A percentile compares a stretch with the other conserved stretches of the same genome.
These are phyloP conservation scores for Metaphire vulgaris DNA, from an alignment of 1,140 invertebrate species.

Conservation along the genomic window DNA sequence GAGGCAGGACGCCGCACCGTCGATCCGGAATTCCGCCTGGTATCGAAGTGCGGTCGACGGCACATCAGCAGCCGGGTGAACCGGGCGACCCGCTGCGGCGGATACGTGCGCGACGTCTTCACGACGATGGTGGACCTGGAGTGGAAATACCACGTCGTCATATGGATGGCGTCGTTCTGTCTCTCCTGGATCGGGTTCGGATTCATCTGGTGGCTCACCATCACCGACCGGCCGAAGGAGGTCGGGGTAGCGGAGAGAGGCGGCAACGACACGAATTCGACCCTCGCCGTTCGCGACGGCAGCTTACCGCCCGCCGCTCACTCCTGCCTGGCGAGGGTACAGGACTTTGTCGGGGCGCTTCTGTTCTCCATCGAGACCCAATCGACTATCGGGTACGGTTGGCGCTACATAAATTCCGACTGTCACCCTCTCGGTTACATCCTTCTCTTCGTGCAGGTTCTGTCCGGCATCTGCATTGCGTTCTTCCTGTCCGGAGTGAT, in stretches of 20 bases:
- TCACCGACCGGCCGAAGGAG: neutral
- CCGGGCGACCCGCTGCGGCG: neutral
- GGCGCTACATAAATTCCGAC: slow-evolving; percentile 60
- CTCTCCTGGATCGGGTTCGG: neutral
- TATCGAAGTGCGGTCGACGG: neutral
- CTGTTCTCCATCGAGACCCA: slow-evolving; percentile 50
- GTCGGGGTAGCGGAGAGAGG: neutral
- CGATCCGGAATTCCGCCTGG: neutral
- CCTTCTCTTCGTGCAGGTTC: slow-evolving; percentile 26
- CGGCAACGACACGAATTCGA: neutral
- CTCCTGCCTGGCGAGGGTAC: slow-evolving; percentile 37
- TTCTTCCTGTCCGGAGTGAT: slow-evolving; percentile 28
- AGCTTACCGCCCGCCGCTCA: slow-evolving; percentile 8
- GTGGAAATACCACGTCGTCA: neutral
- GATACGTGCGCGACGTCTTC: neutral
- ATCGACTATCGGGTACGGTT: slow-evolving; percentile 49
- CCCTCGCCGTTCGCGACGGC: neutral
- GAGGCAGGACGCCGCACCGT: neutral
- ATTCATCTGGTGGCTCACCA: neutral
- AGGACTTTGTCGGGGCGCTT: slow-evolving; percentile 35
- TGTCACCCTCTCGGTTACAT: slow-evolving; percentile 23
- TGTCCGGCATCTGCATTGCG: slow-evolving; percentile 30
- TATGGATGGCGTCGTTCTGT: neutral
- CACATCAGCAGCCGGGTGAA: neutral
- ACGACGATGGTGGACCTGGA: neutral